Evolutionary conservation across 1,140 invertebrate genomes (phyloP).

Genomic region (Drosophila asahinai): DNA sequence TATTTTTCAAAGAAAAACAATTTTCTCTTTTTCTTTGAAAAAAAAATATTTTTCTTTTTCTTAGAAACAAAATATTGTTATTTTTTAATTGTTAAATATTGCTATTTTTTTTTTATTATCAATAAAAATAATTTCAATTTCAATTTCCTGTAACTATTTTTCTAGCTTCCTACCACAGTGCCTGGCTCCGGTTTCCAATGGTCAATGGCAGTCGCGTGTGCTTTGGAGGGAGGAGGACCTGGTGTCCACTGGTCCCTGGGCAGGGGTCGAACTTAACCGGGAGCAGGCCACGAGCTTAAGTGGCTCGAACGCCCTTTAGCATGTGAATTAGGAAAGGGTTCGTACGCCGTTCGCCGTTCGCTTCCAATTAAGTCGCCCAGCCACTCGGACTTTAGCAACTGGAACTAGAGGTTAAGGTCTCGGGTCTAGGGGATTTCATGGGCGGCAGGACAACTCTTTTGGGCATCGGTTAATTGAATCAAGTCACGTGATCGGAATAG

Average conservation of each 20-base stretch:
- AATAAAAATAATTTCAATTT: not conserved
- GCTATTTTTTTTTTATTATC: too few species aligned
- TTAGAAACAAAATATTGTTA: too few species aligned
- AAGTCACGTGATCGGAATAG: constrained; percentile 85
- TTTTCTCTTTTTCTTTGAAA: too few species aligned
- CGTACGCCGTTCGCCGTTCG: constrained; percentile 12
- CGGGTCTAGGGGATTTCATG: constrained; percentile 8
- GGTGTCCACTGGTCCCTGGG: not conserved
- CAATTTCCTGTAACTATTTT: not conserved
- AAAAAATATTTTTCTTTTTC: too few species aligned
- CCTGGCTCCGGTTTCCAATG: not conserved
- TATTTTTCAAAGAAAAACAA: too few species aligned
- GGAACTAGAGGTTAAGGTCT: not conserved
- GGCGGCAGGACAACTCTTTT: constrained; percentile 51
- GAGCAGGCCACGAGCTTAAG: constrained; percentile 71
- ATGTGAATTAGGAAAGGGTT: constrained; percentile 50
- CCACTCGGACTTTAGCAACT: constrained; percentile 8
- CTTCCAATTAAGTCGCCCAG: constrained; percentile 65
- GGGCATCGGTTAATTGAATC: constrained; percentile 83
- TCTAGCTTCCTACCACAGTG: not conserved
- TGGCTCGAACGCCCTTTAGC: constrained; percentile 84
- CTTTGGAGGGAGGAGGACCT: constrained; percentile 4
- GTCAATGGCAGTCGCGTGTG: constrained; percentile 49
- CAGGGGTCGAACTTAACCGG: constrained; percentile 33
- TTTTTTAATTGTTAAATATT: too few species aligned